These are phyloP conservation scores for Drosophila aff. DNA, from an alignment of 1,140 invertebrate species.

Conservation along the genomic window DNA sequence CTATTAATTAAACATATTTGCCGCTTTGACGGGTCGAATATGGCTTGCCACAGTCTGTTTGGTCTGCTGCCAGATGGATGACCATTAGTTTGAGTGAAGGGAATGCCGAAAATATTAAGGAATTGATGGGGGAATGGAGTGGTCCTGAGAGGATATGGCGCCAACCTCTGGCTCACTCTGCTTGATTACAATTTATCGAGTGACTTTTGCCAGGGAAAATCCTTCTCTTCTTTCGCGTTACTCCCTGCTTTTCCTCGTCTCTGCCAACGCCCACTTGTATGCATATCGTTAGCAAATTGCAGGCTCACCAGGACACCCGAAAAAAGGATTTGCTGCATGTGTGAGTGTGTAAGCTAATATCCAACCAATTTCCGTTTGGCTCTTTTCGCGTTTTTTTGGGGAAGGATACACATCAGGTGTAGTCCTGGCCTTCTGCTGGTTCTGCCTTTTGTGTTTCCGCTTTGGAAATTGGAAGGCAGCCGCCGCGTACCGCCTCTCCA, in stretches of 20 bases:
- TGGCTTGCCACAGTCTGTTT: conserved; percentile 45
- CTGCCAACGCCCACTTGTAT: conserved; percentile 60
- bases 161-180: conserved; percentile 16
- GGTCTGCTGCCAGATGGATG: conserved; percentile 35
- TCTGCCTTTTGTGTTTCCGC: conserved; percentile 79
- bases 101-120: conserved; percentile 7
- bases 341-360: conserved; percentile 69
- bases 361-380: conserved; percentile 78
- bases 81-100: conserved; percentile 22
- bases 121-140: neutral
- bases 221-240: conserved; percentile 8
- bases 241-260: conserved; percentile 7
- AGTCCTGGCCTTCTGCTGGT: conserved; percentile 31
- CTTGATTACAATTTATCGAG: conserved; percentile 73
- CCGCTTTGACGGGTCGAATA: conserved; percentile 17
- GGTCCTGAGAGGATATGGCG: neutral
- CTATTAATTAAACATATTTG: conserved; percentile 80
- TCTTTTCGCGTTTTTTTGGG: conserved; percentile 49
- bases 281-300: conserved; percentile 84
- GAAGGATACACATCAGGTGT: conserved; percentile 15
- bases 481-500: conserved; percentile 33
- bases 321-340: conserved; percentile 31
- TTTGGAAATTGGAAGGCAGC: conserved; percentile 72
- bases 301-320: conserved; percentile 62
- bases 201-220: conserved; percentile 32